Base-by-base conservation (phyloP, 2,113 vertebrate species). In the Ariopsis seemanni region DNA sequence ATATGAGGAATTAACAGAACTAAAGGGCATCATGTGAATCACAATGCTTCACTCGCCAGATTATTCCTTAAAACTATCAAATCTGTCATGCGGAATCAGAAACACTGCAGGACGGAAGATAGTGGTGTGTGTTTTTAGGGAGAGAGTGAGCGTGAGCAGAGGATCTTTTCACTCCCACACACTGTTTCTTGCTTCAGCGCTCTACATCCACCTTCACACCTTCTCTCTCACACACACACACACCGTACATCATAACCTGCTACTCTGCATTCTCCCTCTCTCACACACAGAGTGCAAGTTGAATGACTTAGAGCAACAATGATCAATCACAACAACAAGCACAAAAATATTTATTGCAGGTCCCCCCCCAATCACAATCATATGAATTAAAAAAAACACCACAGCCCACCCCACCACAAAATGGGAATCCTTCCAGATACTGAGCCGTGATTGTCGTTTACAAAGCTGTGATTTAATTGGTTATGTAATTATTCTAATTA, bases 121-220 rank as follows among this genome's bases (percentile, higher is more conserved):
- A 18, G 20, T 5, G 27, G 62, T 63, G 63, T 65, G 65, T 30
- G 34, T 22, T 12, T 74, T 74, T 48, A 4, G 48, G 3, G 7
- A 7, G 48, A 34, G 71, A 18, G 42, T 1, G 7, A 52, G 53
- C 82, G 57, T 62, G 87, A 86, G 58, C 62, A 62, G 34, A 22
- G 78, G 69, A 82, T 53, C 77, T 5, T 5, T 63, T 89, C 77
- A 85, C 86, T 84, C 83, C 88, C 88, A 88, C 90, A 83, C 88
- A 83, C 74, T 52, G 87, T 79, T 90, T 87, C 72, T 72, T 62
- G 85, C 65, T 60, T 85, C 71, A 27, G 12, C 34, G 50, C 77
- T 87, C 79, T 69, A 18, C 14, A 58, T 85, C 62, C 69, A 67
- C 60, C 10, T 65, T 42, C 60, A 72, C 30, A 42, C 30, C 30